phyloP scores from a whole-genome alignment of 2,888 invertebrate genomes.

The Tipula vernalis region DNA sequence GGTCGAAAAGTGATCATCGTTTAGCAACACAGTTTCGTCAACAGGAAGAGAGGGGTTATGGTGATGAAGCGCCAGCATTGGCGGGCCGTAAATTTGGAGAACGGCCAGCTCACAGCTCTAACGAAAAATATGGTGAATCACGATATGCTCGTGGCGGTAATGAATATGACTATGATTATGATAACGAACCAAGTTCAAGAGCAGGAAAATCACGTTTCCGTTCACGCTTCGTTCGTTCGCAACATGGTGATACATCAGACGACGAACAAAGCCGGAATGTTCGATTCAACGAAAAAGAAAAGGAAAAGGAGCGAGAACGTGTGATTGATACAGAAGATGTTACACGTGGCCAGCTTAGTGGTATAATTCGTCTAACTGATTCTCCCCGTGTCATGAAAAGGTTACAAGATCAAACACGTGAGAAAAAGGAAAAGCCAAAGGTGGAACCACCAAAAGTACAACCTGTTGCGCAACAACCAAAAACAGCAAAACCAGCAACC shows the following conservation, averaged over 20 bases:
- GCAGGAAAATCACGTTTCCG: conserved; percentile 56
- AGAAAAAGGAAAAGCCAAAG: conserved; percentile 61
- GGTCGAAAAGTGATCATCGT: conserved; percentile 88
- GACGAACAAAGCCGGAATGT: conserved; percentile 52
- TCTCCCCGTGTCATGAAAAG: conserved; percentile 83
- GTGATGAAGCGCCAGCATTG: conserved; percentile 53
- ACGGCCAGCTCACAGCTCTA: conserved; percentile 37
- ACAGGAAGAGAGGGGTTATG: conserved; percentile 55
- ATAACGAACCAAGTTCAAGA: conserved; percentile 43
- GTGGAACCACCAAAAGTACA: conserved; percentile 42
- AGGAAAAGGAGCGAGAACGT: conserved; percentile 52
- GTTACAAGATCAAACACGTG: conserved; percentile 64
- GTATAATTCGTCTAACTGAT: conserved; percentile 75
- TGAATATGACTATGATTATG: conserved; percentile 60
- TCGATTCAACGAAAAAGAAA: conserved; percentile 49
- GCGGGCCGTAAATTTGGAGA: conserved; percentile 71
- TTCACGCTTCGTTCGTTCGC: conserved; percentile 53
- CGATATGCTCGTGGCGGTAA: conserved; percentile 36
- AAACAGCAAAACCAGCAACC: conserved; percentile 44
- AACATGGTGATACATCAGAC: conserved; percentile 60
- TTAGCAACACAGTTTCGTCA: conserved; percentile 78
- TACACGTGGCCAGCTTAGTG: conserved; percentile 73
- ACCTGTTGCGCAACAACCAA: conserved; percentile 39
- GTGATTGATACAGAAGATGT: conserved; percentile 84
- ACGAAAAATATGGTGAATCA: conserved; percentile 36